Percentiles rank a stretch among this genome's conserved stretches.
phyloP scores from a whole-genome alignment of 1,140 invertebrate species.

The Macrotrachela quadricornifera region DNA sequence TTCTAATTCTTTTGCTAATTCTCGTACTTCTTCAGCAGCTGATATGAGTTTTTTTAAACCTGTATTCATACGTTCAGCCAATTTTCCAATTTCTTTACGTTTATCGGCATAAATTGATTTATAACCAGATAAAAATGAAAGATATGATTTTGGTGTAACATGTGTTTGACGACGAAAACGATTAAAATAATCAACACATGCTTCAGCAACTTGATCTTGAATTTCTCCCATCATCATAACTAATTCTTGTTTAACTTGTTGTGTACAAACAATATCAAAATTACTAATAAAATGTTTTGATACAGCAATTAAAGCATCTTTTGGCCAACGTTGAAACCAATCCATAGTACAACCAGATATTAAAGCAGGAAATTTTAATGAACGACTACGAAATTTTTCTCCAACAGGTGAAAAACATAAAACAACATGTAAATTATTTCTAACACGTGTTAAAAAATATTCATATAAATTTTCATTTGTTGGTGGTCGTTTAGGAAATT shows the following conservation, averaged over 20 bases:
- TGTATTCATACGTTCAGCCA: slow-evolving; percentile 75
- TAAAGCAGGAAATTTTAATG: slow-evolving; percentile 73
- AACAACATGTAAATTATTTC: slow-evolving; percentile 76
- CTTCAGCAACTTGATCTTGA: slow-evolving; percentile 65
- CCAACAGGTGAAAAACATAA: slow-evolving; percentile 77
- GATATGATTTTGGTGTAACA: slow-evolving; percentile 86
- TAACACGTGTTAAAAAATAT: slow-evolving; percentile 67
- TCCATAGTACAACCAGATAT: slow-evolving; percentile 90
- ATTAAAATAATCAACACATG: slow-evolving; percentile 75
- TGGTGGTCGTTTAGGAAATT: slow-evolving; percentile 63
- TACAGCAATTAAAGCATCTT: slow-evolving; percentile 73
- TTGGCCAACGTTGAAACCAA: slow-evolving; percentile 92
- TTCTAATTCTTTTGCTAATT: slow-evolving; percentile 70
- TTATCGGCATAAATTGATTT: slow-evolving; percentile 76
- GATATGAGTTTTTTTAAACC: slow-evolving; percentile 79
- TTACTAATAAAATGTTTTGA: slow-evolving; percentile 69
- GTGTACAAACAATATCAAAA: slow-evolving; percentile 65
- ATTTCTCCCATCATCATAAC: slow-evolving; percentile 55
- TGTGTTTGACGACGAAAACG: slow-evolving; percentile 73
- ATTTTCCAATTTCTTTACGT: slow-evolving; percentile 62
- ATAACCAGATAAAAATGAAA: slow-evolving; percentile 82
- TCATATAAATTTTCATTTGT: slow-evolving; percentile 79
- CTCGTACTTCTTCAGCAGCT: slow-evolving; percentile 71
- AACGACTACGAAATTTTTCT: slow-evolving; percentile 39
- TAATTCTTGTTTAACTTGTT: slow-evolving; percentile 55